Percentiles rank a stretch among this genome's conserved stretches.
These are phyloP conservation scores for Pterois miles DNA, from an alignment of 2,797 vertebrate species.

Conservation along the genomic window DNA sequence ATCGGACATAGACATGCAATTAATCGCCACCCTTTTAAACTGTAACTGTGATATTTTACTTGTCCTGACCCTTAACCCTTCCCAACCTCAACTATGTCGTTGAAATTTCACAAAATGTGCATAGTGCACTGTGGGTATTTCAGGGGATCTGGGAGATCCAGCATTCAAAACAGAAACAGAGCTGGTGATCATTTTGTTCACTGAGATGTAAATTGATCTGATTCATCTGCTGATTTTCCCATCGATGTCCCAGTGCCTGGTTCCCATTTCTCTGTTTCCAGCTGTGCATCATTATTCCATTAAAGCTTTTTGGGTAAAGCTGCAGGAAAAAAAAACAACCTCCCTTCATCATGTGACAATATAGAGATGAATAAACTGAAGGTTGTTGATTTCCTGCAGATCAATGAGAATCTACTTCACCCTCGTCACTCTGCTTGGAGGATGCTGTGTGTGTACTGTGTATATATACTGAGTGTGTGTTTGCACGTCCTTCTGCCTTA, in stretches of 20 bases:
- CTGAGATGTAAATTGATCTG: background rate
- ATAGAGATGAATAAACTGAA: slow-evolving; percentile 8
- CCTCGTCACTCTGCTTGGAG: background rate
- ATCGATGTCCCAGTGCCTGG: background rate
- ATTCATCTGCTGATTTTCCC: background rate
- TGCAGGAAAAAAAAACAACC: background rate
- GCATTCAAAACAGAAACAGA: background rate
- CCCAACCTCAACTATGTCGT: too few species aligned
- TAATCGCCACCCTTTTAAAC: too few species aligned
- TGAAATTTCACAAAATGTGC: background rate
- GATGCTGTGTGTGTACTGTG: background rate
- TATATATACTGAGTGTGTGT: background rate
- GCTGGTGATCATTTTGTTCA: background rate
- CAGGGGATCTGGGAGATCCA: background rate
- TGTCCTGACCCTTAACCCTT: too few species aligned
- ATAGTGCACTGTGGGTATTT: background rate
- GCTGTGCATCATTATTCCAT: background rate
- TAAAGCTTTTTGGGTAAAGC: background rate
- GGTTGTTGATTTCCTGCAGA: slow-evolving; percentile 25
- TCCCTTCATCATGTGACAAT: background rate
- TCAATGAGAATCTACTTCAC: slow-evolving; percentile 15
- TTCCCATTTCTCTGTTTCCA: background rate
- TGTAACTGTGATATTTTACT: too few species aligned
- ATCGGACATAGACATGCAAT: too few species aligned
- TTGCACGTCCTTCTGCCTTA: background rate